Base-by-base conservation (phyloP, 2,888 invertebrate species). In the Hypsopygia costalis region DNA sequence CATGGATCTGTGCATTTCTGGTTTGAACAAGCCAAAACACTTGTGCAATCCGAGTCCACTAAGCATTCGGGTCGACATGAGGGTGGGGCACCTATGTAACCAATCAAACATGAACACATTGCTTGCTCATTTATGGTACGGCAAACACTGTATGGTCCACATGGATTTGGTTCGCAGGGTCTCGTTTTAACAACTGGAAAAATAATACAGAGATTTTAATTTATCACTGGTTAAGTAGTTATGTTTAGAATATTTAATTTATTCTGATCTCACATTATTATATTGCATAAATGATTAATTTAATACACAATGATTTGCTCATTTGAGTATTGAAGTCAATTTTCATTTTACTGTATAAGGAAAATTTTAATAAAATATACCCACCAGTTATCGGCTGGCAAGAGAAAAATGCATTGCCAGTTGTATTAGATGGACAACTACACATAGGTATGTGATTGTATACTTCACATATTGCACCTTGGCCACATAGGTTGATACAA, bases 1-100 rank as follows among this genome's bases (percentile, higher is more conserved):
- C 96, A 97, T 27, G 96, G 95, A 62, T 96, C 93, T 3, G 92
- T 85, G 62, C 96, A 97, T 73, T 93, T 95, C 48, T 93, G 92
- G 63, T 94, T 94, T 3, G 93, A 91, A 62, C 97, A 97, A 6
- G 95, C 93, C 61, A 91, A 91, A 51, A 94, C 89, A 49, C 91
- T 91, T 21, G 94, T 83, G 66, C 96, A 96, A 59, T 96, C 96
- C 0, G 95, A 92, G 68, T 94, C 95, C 3, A 95, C 91, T 8
- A 95, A 91, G 76, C 96, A 96, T 75, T 96, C 96, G 0, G 96
- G 95, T 57, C 93, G 89, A 64, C 96, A 97, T 9, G 94, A 93
- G 29, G 92, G 92, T 43, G 96, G 94, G 33, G 91, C 91, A 22
- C 95, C 95, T 44, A 90, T 90, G 80, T 93, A 95, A 27, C 94